Conservation (phyloP, 2,113 vertebrate genomes). For the Danio rerio region GRCz12tu NC_133192.1:25511001-25511500, state of each 20-base stretch:
- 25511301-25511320: constrained; percentile 59
- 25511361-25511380: constrained; percentile 56
- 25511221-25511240: neutral
- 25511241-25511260: neutral
- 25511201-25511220: too few relatives aligned
- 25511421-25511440: neutral
- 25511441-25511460: neutral
- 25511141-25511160: too few relatives aligned
- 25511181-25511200: too few relatives aligned
- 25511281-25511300: constrained; percentile 26
- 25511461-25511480: constrained; percentile 6
- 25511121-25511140: too few relatives aligned
- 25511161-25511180: too few relatives aligned
- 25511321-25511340: constrained; percentile 62
- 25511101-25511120: too few relatives aligned
- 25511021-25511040: too few relatives aligned
- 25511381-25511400: constrained; percentile 11
- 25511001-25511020: too few relatives aligned
- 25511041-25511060: too few relatives aligned
- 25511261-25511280: constrained; percentile 1
- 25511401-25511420: constrained; percentile 14
- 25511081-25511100: too few relatives aligned
- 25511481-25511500: neutral
- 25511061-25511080: neutral
- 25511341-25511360: constrained; percentile 50